Evolutionary conservation across 2,888 invertebrate species (phyloP).

Genomic region (Pristionchus fissidentatus): DNA sequence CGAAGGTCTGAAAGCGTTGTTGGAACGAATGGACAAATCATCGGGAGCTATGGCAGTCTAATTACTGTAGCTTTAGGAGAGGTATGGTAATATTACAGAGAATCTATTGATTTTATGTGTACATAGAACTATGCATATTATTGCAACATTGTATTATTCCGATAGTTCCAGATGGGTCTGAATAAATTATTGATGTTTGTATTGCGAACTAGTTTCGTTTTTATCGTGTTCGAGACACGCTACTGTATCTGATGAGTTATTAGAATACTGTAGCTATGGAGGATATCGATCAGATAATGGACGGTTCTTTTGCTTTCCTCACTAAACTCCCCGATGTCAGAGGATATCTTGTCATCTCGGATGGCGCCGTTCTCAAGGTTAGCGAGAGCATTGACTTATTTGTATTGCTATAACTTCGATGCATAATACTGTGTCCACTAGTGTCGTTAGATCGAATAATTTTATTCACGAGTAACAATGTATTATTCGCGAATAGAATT

Average conservation of each 20-base stretch:
- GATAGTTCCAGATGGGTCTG: constrained; percentile 5
- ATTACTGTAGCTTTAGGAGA: constrained; percentile 11
- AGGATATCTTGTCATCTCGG: constrained; percentile 29
- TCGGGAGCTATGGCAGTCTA: constrained; percentile 60
- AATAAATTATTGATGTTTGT: constrained; percentile 4
- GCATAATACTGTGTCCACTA: no score
- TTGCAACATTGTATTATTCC: background rate
- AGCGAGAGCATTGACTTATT: background rate
- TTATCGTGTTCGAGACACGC: background rate
- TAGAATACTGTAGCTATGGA: background rate
- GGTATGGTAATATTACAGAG: background rate
- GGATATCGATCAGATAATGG: background rate
- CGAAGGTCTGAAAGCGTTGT: constrained; percentile 84
- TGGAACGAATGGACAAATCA: constrained; percentile 69
- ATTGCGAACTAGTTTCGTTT: background rate
- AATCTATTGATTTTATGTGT: constrained; percentile 9
- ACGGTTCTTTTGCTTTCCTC: constrained; percentile 17
- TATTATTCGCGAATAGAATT: background rate
- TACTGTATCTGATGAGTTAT: background rate
- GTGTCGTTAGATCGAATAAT: no score
- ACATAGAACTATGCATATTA: constrained; percentile 13
- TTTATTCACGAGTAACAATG: no score
- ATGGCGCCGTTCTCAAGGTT: constrained; percentile 42
- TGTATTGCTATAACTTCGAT: no score
- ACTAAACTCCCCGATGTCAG: constrained; percentile 30